Base-by-base conservation (phyloP, 2,888 invertebrate species). In the Charanyca ferruginea region DNA sequence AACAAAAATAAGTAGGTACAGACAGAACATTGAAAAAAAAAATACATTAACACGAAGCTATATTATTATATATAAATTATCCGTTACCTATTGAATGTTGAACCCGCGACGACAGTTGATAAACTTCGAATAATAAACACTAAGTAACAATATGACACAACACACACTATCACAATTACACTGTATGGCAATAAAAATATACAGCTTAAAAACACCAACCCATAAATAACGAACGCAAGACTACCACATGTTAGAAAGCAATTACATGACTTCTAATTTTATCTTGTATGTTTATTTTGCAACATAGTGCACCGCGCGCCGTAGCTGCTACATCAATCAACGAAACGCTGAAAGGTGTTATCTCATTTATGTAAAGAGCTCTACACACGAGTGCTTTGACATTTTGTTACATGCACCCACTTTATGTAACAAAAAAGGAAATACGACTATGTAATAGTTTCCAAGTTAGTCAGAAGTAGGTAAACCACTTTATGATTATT, bases 211-310 rank as follows among this genome's bases (percentile, higher is more conserved):
- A 66, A 23, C 11, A 32, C 25, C 4, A 49, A 25, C 66, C 42
- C 23, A 23, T 11, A 32, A 32, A 9, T 11, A 41, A 66, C 18
- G 20, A 8, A 22, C 44, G 8, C 25, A 45, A 48, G 23, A 66
- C 38, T 25, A 44, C 11, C 45, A 58, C 25, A 66, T 52, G 70
- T 71, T 59, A 66, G 42, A 1, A 53, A 38, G 23, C n/a, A 74
- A 54, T 60, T 45, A 67, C 60, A 53, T 11, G 35, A 44, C 62
- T 55, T 62, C 69, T 55, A 62, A 52, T 52, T 62, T 52, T 69
- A 78, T 79, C 73, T 69, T 22, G 13, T 6, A 41, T 47, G 69
- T 72, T 68, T 62, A 52, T 62, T 52, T 68, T 62, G 28, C 66
- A 58, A 52, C 18, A 18, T 38, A 38, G 66, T 32, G n/a, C 11